Evolutionary conservation across 2,113 vertebrate genomes (phyloP), one percentile per base, ranked within the genome.

Genomic region (Notiomystis cincta): DNA sequence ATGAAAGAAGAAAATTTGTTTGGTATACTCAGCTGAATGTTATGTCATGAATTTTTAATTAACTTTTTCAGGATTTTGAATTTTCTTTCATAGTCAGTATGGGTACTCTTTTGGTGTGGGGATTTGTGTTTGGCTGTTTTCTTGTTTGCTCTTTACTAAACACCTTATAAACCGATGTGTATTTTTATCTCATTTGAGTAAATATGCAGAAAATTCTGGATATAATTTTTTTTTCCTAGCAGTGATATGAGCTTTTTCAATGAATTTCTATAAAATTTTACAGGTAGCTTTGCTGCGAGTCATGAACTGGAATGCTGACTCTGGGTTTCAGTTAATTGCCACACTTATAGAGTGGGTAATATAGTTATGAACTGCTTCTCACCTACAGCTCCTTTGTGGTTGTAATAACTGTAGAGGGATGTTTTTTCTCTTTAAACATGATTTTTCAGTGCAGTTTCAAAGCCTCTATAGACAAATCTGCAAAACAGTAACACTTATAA

Each of bases 391-490:
- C 10, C 66, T 89, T 53, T 67, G 62, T 95, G 50, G 17, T 51
- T 94, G 22, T 62, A 82, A 58, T 79, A 57, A 85, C 60, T 35
- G 14, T 27, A 42, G 7, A 79, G 6, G 7, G 27, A 82, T 64
- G 11, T 30, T 75, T 40, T 57, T 54, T 45, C 47, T 75, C 45
- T 50, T 88, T 61, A 88, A 75, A 58, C 16, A 50, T 19, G 30
- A 56, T 54, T 82, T 90, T 92, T 79, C 47, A 47, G 30, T 40
- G 61, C 8, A 20, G 13, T 67, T 95, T 38, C 24, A 85, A 91
- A 80, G 16, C 13, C 31, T 72, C 6, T 77, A 2, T 20, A 79
- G 28, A 21, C 4, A 79, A 71, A 50, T 47, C 30, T 33, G 12
- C 18, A 66, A 58, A 27, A 62, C 2, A 66, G 16, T 66, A 82